These are phyloP conservation scores for Dermatemys mawii DNA, from an alignment of 2,113 vertebrate genomes.

Conservation along the genomic window DNA sequence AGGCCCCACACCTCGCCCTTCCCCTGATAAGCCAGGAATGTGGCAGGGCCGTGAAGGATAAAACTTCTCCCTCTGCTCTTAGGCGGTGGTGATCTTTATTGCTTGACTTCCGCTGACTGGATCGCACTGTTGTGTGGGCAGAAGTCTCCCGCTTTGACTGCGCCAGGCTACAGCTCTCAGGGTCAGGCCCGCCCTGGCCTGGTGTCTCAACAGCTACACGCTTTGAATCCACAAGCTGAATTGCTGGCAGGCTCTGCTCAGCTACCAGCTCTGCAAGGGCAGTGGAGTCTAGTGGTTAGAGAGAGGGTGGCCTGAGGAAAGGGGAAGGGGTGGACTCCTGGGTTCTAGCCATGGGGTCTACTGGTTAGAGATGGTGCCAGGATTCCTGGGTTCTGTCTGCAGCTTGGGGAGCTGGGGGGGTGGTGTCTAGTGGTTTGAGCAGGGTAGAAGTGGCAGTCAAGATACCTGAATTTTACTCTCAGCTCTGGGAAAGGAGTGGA, in stretches of 20 bases:
- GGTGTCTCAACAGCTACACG: background rate
- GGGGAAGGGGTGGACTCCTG: background rate
- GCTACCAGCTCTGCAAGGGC: background rate
- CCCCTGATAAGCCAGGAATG: conserved; percentile 2
- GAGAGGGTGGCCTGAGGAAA: too few relatives aligned
- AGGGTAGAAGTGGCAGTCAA: background rate
- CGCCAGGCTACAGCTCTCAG: background rate
- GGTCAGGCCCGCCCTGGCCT: background rate
- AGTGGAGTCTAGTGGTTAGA: background rate
- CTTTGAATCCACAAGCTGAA: background rate
- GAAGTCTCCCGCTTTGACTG: background rate
- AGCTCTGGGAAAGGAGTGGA: background rate
- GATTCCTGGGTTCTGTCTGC: background rate
- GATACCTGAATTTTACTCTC: background rate
- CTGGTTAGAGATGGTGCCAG: too few relatives aligned
- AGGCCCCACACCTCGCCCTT: background rate
- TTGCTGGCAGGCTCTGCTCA: background rate
- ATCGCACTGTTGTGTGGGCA: background rate
- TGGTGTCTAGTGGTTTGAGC: background rate
- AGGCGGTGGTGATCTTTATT: background rate
- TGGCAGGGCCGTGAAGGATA: background rate
- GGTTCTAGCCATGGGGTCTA: background rate
- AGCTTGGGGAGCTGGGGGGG: background rate
- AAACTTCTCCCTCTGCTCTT: background rate
- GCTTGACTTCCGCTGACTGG: background rate